These are phyloP conservation scores for Bubo bubo DNA, from an alignment of 2,113 vertebrate genomes.

Conservation along the genomic window DNA sequence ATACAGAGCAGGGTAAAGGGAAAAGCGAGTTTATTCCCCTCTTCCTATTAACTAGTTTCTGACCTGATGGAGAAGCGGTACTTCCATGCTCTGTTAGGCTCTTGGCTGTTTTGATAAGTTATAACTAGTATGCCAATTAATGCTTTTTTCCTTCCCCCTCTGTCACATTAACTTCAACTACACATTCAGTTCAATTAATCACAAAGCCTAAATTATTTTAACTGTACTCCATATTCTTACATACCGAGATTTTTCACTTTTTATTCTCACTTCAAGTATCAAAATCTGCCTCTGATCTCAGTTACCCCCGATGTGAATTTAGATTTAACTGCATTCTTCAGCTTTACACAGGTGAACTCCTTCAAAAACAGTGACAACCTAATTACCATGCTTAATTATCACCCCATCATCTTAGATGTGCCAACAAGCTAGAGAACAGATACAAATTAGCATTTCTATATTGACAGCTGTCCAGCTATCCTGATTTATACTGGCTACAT, in stretches of 20 bases:
- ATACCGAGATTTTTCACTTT: background rate
- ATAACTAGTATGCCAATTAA: background rate
- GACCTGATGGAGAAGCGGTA: background rate
- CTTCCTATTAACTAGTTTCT: constrained; percentile 32
- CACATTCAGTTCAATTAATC: background rate
- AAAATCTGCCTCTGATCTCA: background rate
- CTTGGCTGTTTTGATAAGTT: background rate
- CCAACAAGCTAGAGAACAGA: background rate
- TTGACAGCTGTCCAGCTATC: background rate
- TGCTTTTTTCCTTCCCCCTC: background rate
- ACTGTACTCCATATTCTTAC: background rate
- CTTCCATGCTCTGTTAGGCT: background rate
- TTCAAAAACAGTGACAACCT: background rate
- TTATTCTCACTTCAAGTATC: background rate
- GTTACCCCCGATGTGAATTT: background rate
- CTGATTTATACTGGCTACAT: background rate
- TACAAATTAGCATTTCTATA: background rate
- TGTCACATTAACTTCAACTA: background rate
- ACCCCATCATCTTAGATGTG: background rate
- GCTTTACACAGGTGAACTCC: background rate
- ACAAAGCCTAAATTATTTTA: background rate
- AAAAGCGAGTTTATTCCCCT: constrained; percentile 41
- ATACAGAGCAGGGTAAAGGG: background rate
- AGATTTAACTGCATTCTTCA: background rate
- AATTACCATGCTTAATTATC: background rate